Evolutionary conservation across 2,888 invertebrate genomes (phyloP), one percentile per base, ranked within the genome.

Genomic region (Ophioninae sp.): DNA sequence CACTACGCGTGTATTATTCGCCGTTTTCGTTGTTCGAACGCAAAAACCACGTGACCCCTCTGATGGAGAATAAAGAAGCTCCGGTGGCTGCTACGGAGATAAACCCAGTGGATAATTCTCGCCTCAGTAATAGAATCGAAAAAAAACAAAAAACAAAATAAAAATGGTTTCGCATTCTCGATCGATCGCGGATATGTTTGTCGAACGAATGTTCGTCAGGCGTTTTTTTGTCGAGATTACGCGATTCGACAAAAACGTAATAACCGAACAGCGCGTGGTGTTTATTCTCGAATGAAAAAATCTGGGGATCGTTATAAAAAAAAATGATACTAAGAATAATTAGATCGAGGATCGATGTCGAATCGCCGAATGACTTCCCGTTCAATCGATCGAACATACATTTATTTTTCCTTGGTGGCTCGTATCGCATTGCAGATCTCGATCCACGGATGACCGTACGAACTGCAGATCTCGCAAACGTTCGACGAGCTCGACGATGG

Each of bases 371-470:
- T 51, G 17, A 17, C 17, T 51, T 51, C 13, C 51, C 2, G 51
- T 13, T 51, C 51, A 13, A 51, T 51, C 13, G 0, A 51, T 51
- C 51, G 51, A 10, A 51, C 51, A 51, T 51, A 30, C 51, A 22
- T 39, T 69, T 56, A 69, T 37, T 69, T 69, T 8, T 56, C 69
- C 17, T 69, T 69, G 86, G 93, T 93, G 85, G 94, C 92, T 88
- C 93, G 93, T 81, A 94, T 93, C 85, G 94, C 94, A 86, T 93
- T 93, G 91, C 94, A 94, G 85, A 94, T 93, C 85, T 94, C 93
- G 85, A 94, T 92, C 93, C 94, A 94, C 82, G 94, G 93, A 87
- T 93, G 94, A 86, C 94, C 94, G 89, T 94, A 94, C 87, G 93
- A 93, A 87, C 93, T 93, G 89, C 93, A 94, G 85, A 93, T 92